Evolutionary conservation across 2,888 invertebrate species (phyloP).

Genomic region (Diaphora mendica): DNA sequence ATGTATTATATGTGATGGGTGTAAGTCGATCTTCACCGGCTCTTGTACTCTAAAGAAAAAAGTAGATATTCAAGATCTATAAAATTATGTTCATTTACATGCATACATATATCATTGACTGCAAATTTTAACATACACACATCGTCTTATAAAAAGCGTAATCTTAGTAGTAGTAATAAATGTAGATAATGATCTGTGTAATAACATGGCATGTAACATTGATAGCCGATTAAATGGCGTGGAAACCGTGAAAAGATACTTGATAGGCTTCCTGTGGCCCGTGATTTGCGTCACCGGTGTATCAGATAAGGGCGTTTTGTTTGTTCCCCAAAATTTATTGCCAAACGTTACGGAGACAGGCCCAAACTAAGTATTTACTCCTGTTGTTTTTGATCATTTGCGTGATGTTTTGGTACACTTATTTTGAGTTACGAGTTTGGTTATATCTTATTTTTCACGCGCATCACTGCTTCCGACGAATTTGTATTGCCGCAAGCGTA

Average conservation of each 20-base stretch:
- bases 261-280: slow-evolving; percentile 65
- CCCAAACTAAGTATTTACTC: slow-evolving; percentile 54
- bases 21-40: too few relatives aligned
- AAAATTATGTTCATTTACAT: neutral
- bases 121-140: neutral
- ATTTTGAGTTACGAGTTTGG: slow-evolving; percentile 40
- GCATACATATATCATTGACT: too few relatives aligned
- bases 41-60: too few relatives aligned
- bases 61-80: neutral
- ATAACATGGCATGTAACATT: slow-evolving; percentile 65
- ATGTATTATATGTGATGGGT: too few relatives aligned
- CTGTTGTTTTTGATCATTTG: slow-evolving; percentile 54
- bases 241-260: slow-evolving; percentile 76
- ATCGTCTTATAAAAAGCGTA: neutral
- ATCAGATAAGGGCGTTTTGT: slow-evolving; percentile 66
- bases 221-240: slow-evolving; percentile 74
- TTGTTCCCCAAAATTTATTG: slow-evolving; percentile 75
- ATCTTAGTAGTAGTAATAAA: too few relatives aligned
- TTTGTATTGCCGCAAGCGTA: neutral
- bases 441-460: slow-evolving; percentile 29
- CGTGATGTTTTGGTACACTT: slow-evolving; percentile 44
- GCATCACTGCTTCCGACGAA: slow-evolving; percentile 7
- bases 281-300: slow-evolving; percentile 52
- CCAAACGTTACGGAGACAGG: slow-evolving; percentile 61
- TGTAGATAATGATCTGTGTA: slow-evolving; percentile 60